A percentile compares a stretch with the other conserved stretches of the same genome.
These are phyloP conservation scores for Halotydeus destructor DNA, from an alignment of 1,140 invertebrate genomes.

Conservation along the genomic window DNA sequence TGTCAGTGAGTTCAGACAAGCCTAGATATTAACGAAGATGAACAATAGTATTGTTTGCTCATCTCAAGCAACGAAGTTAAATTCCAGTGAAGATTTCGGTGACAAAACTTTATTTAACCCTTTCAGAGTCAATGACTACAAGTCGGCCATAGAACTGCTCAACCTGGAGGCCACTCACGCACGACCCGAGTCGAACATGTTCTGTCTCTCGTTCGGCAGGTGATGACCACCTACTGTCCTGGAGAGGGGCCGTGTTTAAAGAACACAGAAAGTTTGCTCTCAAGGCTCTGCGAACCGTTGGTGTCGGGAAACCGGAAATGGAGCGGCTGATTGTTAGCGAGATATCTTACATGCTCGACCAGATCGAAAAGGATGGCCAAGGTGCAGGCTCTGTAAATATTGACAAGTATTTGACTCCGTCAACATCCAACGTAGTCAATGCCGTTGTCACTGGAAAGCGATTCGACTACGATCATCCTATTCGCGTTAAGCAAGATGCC, in stretches of 20 bases:
- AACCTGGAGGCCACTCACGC: too few species aligned
- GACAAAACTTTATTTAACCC: too few species aligned
- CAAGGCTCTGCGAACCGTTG: constrained; percentile 41
- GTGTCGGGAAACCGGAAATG: constrained; percentile 49
- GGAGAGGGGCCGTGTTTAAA: constrained; percentile 41
- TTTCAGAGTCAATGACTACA: too few species aligned
- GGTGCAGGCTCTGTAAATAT: constrained; percentile 10
- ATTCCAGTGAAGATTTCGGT: too few species aligned
- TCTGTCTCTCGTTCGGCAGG: too few species aligned
- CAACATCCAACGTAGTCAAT: constrained; percentile 13
- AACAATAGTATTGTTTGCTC: too few species aligned
- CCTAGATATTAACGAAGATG: too few species aligned
- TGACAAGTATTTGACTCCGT: constrained; percentile 3
- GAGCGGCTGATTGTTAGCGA: constrained; percentile 23
- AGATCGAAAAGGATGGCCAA: constrained; percentile 6
- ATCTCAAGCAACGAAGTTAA: too few species aligned
- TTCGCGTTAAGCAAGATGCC: constrained; percentile 7
- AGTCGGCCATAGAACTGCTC: too few species aligned
- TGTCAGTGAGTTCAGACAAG: too few species aligned
- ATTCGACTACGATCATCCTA: constrained; percentile 13
- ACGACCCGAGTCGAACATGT: too few species aligned
- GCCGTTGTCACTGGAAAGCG: constrained; percentile 12
- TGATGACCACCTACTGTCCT: too few species aligned
- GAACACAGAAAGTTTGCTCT: constrained; percentile 49
- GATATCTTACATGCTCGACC: constrained; percentile 10